phyloP scores from a whole-genome alignment of 2,113 vertebrate species.

The Amazona guildingii region DNA sequence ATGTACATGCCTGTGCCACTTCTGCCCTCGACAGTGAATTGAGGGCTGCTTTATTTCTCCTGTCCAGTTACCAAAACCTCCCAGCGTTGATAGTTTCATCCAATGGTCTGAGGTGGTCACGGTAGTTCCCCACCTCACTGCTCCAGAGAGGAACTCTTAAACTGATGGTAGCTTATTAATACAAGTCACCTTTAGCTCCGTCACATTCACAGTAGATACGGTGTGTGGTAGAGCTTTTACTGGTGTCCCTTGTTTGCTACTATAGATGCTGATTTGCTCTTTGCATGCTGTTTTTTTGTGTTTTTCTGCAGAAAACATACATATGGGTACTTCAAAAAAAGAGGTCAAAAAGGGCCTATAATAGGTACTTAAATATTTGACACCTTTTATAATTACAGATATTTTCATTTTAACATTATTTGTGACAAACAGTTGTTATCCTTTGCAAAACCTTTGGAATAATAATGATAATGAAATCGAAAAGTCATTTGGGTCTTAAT shows the following conservation, averaged over 20 bases:
- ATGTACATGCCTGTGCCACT: accelerated
- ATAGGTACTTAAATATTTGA: not conserved
- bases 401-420: not conserved
- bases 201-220: not conserved
- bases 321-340: not conserved
- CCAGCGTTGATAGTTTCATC: accelerated
- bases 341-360: not conserved
- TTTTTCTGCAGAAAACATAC: not conserved
- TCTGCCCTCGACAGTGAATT: not conserved
- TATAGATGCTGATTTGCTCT: not conserved
- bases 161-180: accelerated
- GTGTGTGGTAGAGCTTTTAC: not conserved
- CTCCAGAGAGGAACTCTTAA: too few relatives aligned
- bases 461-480: not conserved
- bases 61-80: not conserved
- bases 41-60: not conserved
- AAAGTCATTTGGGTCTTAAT: not conserved
- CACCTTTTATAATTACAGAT: not conserved
- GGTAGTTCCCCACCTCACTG: not conserved
- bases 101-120: not conserved
- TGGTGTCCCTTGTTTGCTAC: not conserved
- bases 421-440: not conserved
- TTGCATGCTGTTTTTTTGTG: accelerated
- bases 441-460: not conserved
- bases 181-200: not conserved